Evolutionary conservation across 2,113 vertebrate genomes (phyloP), one percentile per base, ranked within the genome.

Genomic region (Dissostichus mawsoni): DNA sequence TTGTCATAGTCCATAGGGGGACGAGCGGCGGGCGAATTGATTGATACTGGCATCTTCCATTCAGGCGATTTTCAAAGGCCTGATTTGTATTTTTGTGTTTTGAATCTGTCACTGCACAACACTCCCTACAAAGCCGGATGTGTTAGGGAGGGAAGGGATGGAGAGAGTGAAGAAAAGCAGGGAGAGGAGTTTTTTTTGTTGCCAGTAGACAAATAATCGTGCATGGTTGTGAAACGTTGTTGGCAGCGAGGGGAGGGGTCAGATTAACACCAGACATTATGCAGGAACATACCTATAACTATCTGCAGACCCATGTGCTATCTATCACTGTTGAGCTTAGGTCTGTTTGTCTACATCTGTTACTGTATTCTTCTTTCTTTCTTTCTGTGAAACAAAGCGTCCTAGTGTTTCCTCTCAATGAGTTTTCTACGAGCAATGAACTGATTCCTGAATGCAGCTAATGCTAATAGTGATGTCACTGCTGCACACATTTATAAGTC

Each of bases 261-360:
- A 93, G 94, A 97, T 95, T 94, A 96, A 96, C 93, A 96, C 91
- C 92, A 78, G 93, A 93, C 92, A n/a, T 73, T 53, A 63, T 95
- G 95, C 94, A 94, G 94, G 95, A 92, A 94, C 93, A 89, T 68
- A 93, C 91, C 89, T 85, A 93, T 96, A 96, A 97, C 96, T 96
- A 96, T 93, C 84, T 94, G 92, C 92, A 94, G 94, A 69, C 75
- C 52, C 23, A 55, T 69, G 55, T 61, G 29, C 59, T 33, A 16
- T 41, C 59, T 33, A 16, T 41, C 5, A 41, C 36, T 41, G 36
- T 8, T 41, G 36, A 41, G 36, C 36, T 7, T 6, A 41, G 36
- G 6, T 77, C 36, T 68, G 78, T 80, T 48, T 76, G 78, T 76
- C 45, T 66, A 23, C 29, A 4, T 79, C 14, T 67, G 58, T 75